A percentile compares a stretch with the other conserved stretches of the same genome.
Evolutionary conservation across 2,113 vertebrate species (phyloP).

Genomic region (Entomyzon cyanotis): DNA sequence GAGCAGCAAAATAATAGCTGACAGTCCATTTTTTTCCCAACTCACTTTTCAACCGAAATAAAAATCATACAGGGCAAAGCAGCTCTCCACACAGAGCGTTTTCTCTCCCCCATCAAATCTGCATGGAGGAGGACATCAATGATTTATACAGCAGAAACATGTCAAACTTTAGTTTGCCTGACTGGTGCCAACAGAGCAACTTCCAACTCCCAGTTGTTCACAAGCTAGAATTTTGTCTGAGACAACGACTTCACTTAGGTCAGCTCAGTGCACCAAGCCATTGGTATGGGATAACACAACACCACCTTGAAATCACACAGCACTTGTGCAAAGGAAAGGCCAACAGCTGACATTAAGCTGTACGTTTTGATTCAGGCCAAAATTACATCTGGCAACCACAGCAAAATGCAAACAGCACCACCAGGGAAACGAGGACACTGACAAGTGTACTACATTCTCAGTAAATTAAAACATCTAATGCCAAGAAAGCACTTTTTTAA

Average conservation of each 20-base stretch:
- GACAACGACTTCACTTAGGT: not conserved
- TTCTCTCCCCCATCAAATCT: not conserved
- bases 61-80: not conserved
- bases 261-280: not conserved
- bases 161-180: not conserved
- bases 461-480: not conserved
- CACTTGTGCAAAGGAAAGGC: not conserved
- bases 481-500: not conserved
- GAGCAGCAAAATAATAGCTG: not conserved
- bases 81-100: not conserved
- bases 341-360: not conserved
- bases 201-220: not conserved
- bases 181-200: not conserved
- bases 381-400: not conserved
- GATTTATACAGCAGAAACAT: not conserved
- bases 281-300: not conserved
- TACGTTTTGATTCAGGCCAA: not conserved
- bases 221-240: not conserved
- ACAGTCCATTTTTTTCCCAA: not conserved
- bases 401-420: not conserved
- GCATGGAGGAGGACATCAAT: rapidly evolving
- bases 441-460: not conserved
- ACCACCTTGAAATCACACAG: not conserved
- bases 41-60: constrained; percentile 14
- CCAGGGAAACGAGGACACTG: not conserved